Percentiles rank a stretch among this genome's conserved stretches.
These are phyloP conservation scores for Cylindroiulus punctatus DNA, from an alignment of 2,888 invertebrate species.

Conservation along the genomic window DNA sequence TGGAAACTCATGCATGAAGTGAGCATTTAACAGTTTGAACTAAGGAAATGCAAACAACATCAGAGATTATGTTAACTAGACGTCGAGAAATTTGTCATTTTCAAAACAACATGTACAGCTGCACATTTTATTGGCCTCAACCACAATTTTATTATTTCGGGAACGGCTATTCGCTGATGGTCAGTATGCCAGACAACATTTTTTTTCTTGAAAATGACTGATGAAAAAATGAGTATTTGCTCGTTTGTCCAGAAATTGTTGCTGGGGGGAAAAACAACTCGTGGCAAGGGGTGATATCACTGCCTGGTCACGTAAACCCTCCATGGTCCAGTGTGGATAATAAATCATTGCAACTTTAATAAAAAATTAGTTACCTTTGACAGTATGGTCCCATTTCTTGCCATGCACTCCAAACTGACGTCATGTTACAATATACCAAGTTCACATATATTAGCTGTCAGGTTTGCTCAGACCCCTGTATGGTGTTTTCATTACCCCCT, in stretches of 20 bases:
- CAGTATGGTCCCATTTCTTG: constrained; percentile 42
- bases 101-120: too few relatives aligned
- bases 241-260: constrained; percentile 33
- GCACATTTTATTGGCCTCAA: too few relatives aligned
- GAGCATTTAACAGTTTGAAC: too few relatives aligned
- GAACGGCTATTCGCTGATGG: constrained; percentile 9
- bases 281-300: not conserved
- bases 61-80: too few relatives aligned
- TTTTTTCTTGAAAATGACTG: not conserved
- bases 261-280: constrained; percentile 1
- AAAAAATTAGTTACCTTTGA: constrained; percentile 27
- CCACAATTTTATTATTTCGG: not conserved
- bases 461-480: constrained; percentile 23
- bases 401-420: not conserved
- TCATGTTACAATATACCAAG: constrained; percentile 7
- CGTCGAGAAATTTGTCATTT: too few relatives aligned
- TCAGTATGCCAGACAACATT: constrained; percentile 11
- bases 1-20: too few relatives aligned
- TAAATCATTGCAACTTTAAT: constrained; percentile 23
- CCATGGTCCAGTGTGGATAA: not conserved
- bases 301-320: constrained; percentile 38
- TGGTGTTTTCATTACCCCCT: constrained; percentile 19
- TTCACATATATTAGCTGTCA: constrained; percentile 16
- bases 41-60: too few relatives aligned
- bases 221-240: constrained; percentile 1